A percentile compares a stretch with the other conserved stretches of the same genome.
These are phyloP conservation scores for Bergia puertoricense DNA, from an alignment of 92 coral and sea anemone species.

Conservation along the genomic window DNA sequence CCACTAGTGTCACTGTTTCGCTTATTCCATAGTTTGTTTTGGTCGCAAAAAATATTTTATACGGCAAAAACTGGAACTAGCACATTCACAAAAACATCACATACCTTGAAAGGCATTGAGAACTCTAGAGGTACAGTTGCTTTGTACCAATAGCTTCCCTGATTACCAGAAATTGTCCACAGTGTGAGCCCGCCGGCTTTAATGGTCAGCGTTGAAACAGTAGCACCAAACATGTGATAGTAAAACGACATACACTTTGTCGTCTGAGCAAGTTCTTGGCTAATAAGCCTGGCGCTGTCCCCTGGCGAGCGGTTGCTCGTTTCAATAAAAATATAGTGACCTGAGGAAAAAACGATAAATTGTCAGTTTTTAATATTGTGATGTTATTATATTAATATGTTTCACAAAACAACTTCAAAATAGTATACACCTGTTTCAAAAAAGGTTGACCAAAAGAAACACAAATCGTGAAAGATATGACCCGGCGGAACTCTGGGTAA, in stretches of 20 bases:
- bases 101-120: slow-evolving; percentile 55
- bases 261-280: slow-evolving; percentile 55
- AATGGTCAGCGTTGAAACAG: slow-evolving; percentile 58
- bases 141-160: slow-evolving; percentile 79
- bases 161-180: slow-evolving; percentile 72
- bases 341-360: slow-evolving; percentile 9
- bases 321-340: slow-evolving; percentile 68
- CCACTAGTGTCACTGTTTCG: too few species aligned
- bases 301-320: slow-evolving; percentile 46
- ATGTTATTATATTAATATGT: not conserved
- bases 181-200: slow-evolving; percentile 53
- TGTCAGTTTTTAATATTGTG: too few species aligned
- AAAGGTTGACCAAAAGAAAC: too few species aligned
- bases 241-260: slow-evolving; percentile 73
- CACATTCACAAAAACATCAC: not conserved
- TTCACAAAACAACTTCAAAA: too few species aligned
- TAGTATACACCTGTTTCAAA: not conserved
- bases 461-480: too few species aligned
- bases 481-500: too few species aligned
- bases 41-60: not conserved
- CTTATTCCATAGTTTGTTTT: too few species aligned
- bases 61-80: not conserved
- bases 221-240: slow-evolving; percentile 74
- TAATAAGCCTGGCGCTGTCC: slow-evolving; percentile 61
- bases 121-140: slow-evolving; percentile 75